Evolutionary conservation across 2,888 invertebrate species (phyloP).

Genomic region (Masnerella sp.): DNA sequence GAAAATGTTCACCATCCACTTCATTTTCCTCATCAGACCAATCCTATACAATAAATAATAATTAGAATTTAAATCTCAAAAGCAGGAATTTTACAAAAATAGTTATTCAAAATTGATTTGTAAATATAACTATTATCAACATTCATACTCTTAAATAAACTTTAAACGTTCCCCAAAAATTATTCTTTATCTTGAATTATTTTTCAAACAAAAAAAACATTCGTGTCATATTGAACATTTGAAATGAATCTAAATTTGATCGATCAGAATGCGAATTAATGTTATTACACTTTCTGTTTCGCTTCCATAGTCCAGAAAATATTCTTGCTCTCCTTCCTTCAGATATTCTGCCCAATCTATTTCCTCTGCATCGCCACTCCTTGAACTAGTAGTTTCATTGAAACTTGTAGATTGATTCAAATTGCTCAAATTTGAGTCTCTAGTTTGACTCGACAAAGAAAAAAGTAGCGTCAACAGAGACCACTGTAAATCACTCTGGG

Average conservation of each 20-base stretch:
- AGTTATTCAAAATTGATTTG: too few relatives aligned
- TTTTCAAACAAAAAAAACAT: too few relatives aligned
- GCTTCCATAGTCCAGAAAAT: conserved; percentile 72
- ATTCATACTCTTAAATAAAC: background rate
- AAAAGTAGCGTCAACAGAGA: conserved; percentile 78
- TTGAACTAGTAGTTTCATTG: conserved; percentile 57
- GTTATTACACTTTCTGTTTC: conserved; percentile 73
- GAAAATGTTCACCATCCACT: conserved; percentile 11
- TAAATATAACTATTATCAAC: too few relatives aligned
- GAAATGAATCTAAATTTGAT: too few relatives aligned
- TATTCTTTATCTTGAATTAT: too few relatives aligned
- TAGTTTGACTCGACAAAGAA: conserved; percentile 74
- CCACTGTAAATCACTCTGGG: conserved; percentile 79
- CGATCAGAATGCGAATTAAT: too few relatives aligned
- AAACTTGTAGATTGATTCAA: conserved; percentile 63
- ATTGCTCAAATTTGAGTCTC: conserved; percentile 67
- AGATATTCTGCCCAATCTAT: conserved; percentile 79
- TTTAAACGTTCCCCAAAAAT: background rate
- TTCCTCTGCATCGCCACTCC: conserved; percentile 72
- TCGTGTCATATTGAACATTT: too few relatives aligned
- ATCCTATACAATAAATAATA: conserved; percentile 39
- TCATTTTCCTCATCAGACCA: conserved; percentile 49
- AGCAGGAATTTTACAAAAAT: too few relatives aligned
- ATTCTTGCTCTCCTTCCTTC: conserved; percentile 77
- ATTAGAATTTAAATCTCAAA: too few relatives aligned